Evolutionary conservation across 1,140 invertebrate species (phyloP).

Genomic region (Spodoptera frugiperda): DNA sequence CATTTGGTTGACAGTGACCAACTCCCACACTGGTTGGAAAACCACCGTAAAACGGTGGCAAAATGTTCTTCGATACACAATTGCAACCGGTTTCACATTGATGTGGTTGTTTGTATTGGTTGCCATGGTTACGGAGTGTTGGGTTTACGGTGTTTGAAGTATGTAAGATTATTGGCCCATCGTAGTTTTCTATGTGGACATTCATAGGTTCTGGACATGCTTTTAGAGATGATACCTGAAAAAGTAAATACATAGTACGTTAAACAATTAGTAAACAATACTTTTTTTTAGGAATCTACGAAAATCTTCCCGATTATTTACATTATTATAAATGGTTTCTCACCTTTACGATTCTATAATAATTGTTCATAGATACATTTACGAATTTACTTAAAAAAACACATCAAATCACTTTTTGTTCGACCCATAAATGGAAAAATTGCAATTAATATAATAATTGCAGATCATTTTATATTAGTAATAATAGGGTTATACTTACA

Average conservation of each 20-base stretch:
- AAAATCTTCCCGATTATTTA: no score
- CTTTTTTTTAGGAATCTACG: no score
- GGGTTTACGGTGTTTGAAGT: slow-evolving; percentile 24
- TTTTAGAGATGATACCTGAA: slow-evolving; percentile 49
- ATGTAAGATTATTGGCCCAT: slow-evolving; percentile 59
- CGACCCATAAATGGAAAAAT: no score
- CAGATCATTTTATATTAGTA: no score
- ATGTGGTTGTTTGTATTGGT: not conserved
- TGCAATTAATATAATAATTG: no score
- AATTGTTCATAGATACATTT: no score
- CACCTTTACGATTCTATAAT: no score
- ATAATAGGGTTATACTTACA: slow-evolving; percentile 23
- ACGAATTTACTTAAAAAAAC: no score
- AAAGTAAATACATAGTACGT: no score
- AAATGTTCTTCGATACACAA: slow-evolving; percentile 40
- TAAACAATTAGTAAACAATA: no score
- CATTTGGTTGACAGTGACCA: not conserved
- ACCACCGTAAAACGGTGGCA: not conserved
- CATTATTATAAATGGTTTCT: no score
- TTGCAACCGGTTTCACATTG: slow-evolving; percentile 33
- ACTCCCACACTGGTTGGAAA: not conserved
- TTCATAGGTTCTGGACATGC: slow-evolving; percentile 51
- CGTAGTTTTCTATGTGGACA: slow-evolving; percentile 66
- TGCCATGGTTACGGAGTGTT: not conserved
- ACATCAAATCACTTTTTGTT: no score